phyloP scores from a whole-genome alignment of 2,797 vertebrate genomes.

The Ciconia nigra region DNA sequence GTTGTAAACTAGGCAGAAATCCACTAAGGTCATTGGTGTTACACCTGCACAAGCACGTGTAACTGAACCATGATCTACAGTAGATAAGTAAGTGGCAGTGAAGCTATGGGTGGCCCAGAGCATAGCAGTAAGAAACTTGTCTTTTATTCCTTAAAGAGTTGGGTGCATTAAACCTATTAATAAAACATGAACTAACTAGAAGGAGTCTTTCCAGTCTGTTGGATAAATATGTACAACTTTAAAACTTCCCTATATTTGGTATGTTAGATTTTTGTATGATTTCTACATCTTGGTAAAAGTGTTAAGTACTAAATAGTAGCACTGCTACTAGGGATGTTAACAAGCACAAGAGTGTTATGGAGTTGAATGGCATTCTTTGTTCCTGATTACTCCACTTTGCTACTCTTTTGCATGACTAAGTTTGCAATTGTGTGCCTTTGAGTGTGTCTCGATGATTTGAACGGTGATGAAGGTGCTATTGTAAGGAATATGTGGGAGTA shows the following conservation, averaged over 20 bases:
- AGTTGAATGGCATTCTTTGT: not conserved
- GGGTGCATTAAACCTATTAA: not conserved
- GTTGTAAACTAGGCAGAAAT: not conserved
- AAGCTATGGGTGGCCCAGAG: not conserved
- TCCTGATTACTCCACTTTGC: constrained; percentile 16
- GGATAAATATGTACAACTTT: not conserved
- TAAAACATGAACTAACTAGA: not conserved
- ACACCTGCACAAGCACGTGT: not conserved
- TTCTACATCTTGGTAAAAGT: not conserved
- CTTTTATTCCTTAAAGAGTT: not conserved
- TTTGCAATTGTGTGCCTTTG: constrained; percentile 39
- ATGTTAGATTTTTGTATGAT: not conserved
- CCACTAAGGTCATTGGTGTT: not conserved
- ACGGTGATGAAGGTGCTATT: constrained; percentile 49
- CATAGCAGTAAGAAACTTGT: not conserved
- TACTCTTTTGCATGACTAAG: constrained; percentile 39
- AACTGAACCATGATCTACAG: not conserved
- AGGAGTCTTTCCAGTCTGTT: not conserved
- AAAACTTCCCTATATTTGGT: not conserved
- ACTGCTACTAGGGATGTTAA: not conserved
- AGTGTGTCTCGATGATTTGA: constrained; percentile 29
- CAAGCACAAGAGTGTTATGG: not conserved
- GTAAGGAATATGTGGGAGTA: constrained; percentile 53
- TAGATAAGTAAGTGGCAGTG: not conserved
- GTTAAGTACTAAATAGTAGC: not conserved